Evolutionary conservation across 2,888 invertebrate species (phyloP).

Genomic region (Ernsta delagoae): DNA sequence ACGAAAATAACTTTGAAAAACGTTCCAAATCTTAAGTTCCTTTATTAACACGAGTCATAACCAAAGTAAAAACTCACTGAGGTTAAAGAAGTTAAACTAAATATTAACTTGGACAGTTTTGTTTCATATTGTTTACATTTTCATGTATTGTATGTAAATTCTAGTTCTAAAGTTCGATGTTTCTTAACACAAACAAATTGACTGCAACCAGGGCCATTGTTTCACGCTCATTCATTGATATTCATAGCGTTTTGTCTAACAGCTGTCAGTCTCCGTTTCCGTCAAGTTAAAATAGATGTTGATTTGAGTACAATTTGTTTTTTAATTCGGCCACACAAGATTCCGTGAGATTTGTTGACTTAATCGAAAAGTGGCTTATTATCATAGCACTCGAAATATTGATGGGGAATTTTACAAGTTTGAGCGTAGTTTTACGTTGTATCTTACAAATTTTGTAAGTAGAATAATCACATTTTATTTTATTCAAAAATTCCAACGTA

Average conservation of each 20-base stretch:
- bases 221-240: slow-evolving; percentile 24
- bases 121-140: neutral
- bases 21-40: too few species aligned
- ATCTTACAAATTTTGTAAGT: too few species aligned
- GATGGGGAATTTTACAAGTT: too few species aligned
- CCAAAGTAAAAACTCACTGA: too few species aligned
- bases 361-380: slow-evolving; percentile 18
- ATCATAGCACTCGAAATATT: slow-evolving; percentile 11
- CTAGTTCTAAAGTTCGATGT: neutral
- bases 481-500: too few species aligned
- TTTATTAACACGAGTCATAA: too few species aligned
- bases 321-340: slow-evolving; percentile 37
- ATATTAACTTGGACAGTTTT: neutral
- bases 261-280: slow-evolving; percentile 19
- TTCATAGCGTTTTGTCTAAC: slow-evolving; percentile 28
- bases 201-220: slow-evolving; percentile 12
- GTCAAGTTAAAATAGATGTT: slow-evolving; percentile 25
- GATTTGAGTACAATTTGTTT: slow-evolving; percentile 31
- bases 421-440: too few species aligned
- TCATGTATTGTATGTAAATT: slow-evolving; percentile 2
- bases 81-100: neutral
- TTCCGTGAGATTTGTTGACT: slow-evolving; percentile 24
- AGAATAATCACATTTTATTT: too few species aligned
- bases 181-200: neutral
- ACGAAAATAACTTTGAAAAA: too few species aligned